Evolutionary conservation across 92 coral and sea anemone species (phyloP).

Genomic region (Bergia sp.): DNA sequence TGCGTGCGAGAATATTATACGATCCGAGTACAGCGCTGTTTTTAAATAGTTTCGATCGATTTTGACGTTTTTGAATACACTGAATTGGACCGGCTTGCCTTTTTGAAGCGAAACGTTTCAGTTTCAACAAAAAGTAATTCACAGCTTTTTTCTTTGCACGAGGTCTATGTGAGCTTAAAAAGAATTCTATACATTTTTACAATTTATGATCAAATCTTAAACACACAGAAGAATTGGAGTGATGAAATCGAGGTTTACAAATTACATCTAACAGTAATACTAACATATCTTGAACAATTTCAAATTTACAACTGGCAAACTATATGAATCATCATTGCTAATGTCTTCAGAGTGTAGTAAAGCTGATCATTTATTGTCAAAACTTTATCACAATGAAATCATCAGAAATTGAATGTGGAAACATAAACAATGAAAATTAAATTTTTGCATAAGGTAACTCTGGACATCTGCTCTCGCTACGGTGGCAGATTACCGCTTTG

Average conservation of each 20-base stretch:
- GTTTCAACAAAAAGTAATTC: not conserved
- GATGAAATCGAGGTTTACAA: not conserved
- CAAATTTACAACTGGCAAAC: not conserved
- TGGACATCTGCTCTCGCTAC: not conserved
- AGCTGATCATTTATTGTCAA: not conserved
- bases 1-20: not conserved
- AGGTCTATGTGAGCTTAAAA: conserved; percentile 12
- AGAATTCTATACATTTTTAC: conserved; percentile 23
- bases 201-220: conserved; percentile 3
- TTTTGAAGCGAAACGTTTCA: conserved; percentile 5
- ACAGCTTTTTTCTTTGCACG: conserved; percentile 28
- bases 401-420: not conserved
- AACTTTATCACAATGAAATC: not conserved
- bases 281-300: not conserved
- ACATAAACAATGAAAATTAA: not conserved
- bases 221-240: not conserved
- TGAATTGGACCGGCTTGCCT: not conserved
- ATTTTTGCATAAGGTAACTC: not conserved
- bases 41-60: conserved; percentile 1
- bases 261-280: not conserved
- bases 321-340: not conserved
- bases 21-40: not conserved
- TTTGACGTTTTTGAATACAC: not conserved
- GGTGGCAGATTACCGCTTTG: not conserved
- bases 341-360: not conserved